Base-by-base conservation (phyloP, 2,113 vertebrate genomes). In the Abramis brama region DNA sequence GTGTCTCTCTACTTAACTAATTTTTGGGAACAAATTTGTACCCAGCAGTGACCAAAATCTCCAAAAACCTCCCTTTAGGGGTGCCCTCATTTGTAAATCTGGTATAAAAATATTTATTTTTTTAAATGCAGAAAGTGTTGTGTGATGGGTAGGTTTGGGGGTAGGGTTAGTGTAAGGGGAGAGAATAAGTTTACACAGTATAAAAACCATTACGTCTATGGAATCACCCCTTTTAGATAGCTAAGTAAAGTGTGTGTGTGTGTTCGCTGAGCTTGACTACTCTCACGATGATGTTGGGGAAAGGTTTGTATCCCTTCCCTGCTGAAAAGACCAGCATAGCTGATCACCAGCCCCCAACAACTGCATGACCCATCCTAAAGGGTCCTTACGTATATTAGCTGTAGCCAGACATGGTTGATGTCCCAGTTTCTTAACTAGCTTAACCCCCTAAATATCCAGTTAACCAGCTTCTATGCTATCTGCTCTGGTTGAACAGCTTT, bases 251-350 rank as follows among this genome's bases (percentile, higher is more conserved):
- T 43, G 43, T 9, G 59, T 79, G 5, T 66, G n/a, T 45, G 39
- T n/a, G n/a, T n/a, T n/a, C n/a, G 19, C 45, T 55, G 27, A n/a
- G 80, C 3, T 64, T 81, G 59, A 66, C 33, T 50, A 11, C n/a
- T 66, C 15, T 21, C 5, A 50, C 25, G 50, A 9, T 52, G 43
- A 66, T 47, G 25, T 12, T 47, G n/a, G n/a, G 79, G 43, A 50
- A 64, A 19, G 43, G 8, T 55, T 57, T 75, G 73, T 3, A 50
- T 75, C n/a, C 71, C 3, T 33, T 33, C 50, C 50, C 7, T 77
- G 45, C 45, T 55, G 27, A 52, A 55, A 77, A 77, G 47, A 77
- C 47, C 45, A 30, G n/a, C 30, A 74, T 52, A 55, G 66, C 66
- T 70, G 25, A 33, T 47, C 17, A 55, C 43, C 45, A 76, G 47